These are phyloP conservation scores for Tetraneura akinire DNA, from an alignment of 1,140 invertebrate species.

Conservation along the genomic window DNA sequence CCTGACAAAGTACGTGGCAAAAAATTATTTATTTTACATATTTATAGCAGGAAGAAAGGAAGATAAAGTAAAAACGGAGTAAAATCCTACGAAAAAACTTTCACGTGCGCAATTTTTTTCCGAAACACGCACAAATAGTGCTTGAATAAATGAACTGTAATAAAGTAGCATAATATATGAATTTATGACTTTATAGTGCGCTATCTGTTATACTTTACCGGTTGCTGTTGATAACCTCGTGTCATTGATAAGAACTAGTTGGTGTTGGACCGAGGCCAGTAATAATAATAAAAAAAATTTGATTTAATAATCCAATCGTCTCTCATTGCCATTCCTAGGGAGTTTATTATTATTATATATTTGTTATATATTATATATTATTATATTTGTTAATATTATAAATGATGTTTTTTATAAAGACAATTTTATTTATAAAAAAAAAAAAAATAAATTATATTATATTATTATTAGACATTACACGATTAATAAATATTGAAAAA, in stretches of 20 bases:
- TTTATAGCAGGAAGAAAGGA: neutral
- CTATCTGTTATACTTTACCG: neutral
- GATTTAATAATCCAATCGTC: neutral
- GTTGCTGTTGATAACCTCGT: no score
- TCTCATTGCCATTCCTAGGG: no score
- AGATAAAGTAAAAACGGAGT: neutral
- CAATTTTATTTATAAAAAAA: no score
- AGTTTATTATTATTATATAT: no score
- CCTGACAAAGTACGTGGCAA: neutral
- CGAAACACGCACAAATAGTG: neutral
- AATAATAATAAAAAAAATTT: neutral
- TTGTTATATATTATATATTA: no score
- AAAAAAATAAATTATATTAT: no score
- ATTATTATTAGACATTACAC: no score
- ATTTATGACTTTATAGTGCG: neutral
- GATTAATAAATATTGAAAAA: no score
- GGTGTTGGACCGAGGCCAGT: neutral
- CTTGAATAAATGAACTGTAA: conserved; percentile 31
- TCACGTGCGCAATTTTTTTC: neutral
- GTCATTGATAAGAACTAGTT: neutral
- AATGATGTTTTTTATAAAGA: no score
- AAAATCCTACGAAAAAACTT: neutral
- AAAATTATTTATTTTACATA: conserved; percentile 11
- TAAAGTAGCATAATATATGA: conserved; percentile 1
- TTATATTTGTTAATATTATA: no score